Evolutionary conservation across 2,888 invertebrate genomes (phyloP), one percentile per base, ranked within the genome.

Genomic region (Cybosia mesomella): DNA sequence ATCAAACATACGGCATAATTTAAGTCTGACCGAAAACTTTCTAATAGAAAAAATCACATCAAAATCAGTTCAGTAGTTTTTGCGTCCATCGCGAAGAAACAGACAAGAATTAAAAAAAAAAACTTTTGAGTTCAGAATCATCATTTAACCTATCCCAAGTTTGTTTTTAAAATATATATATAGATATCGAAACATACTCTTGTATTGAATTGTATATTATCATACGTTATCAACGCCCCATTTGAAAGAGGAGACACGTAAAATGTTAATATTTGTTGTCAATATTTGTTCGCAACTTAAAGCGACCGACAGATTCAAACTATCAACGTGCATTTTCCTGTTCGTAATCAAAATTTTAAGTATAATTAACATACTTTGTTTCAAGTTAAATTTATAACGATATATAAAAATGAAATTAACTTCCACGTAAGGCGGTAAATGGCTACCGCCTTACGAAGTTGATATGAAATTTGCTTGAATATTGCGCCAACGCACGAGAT

Each of bases 221-320:
- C 80, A 73, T 59, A 64, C 64, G 71, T 70, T 82, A 82, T 81
- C 80, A 63, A 28, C 67, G 75, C 68, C 65, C 68, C 65, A 70
- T 77, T 72, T 49, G 49, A 49, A 49, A 73, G 66, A 75, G 64
- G 64, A 65, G 75, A 75, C 74, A 71, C 75, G 49, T 49, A 49
- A 18, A 49, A 49, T 70, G 84, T 89, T 89, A 87, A 87, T 80
- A 67, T 63, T 32, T 63, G 22, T 66, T 71, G 86, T 85, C 86
- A 90, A 90, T 87, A 89, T 90, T 91, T 86, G 83, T 83, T 77
- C 71, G 67, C 71, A 66, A 85, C 81, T 80, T 80, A 76, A 80
- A 84, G 76, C 81, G 71, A 73, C 8, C 18, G 49, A 49, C 49
- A 18, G 49, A n/a, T n/a, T 18, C 9, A 49, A 49, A 49, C 18